These are phyloP conservation scores for Leiothrix lutea DNA, from an alignment of 2,113 vertebrate species.

Conservation along the genomic window DNA sequence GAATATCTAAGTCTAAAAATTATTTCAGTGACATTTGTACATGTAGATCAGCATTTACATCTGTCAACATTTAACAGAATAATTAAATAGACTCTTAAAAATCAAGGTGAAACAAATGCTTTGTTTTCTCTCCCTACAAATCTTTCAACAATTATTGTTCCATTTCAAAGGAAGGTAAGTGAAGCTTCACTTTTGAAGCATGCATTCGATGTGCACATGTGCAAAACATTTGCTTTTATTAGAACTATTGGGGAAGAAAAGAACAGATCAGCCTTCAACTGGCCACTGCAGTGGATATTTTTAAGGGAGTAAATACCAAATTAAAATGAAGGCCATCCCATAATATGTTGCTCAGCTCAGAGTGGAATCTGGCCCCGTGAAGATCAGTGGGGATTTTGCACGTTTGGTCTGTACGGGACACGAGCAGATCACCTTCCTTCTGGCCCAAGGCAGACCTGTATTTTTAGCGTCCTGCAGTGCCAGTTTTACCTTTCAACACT, in stretches of 20 bases:
- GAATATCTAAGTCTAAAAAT: background rate
- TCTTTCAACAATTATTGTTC: background rate
- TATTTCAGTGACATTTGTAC: background rate
- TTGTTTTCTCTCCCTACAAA: background rate
- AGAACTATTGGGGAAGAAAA: background rate
- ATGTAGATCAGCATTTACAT: background rate
- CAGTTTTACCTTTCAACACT: constrained; percentile 49
- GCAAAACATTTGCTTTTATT: background rate
- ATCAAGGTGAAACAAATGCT: background rate
- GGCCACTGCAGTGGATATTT: background rate
- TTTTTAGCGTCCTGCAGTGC: background rate
- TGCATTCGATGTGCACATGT: background rate
- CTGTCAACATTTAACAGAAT: background rate
- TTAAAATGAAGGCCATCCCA: background rate
- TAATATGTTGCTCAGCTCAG: background rate
- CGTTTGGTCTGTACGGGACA: background rate
- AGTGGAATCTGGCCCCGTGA: background rate
- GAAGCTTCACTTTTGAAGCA: background rate
- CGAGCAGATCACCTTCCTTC: background rate
- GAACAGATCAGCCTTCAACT: background rate
- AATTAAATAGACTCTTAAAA: background rate
- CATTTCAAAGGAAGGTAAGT: background rate
- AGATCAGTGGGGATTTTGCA: background rate
- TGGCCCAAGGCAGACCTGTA: background rate
- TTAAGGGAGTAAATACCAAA: background rate